Evolutionary conservation across 2,888 invertebrate species (phyloP).

Genomic region (Embidobia sp.): DNA sequence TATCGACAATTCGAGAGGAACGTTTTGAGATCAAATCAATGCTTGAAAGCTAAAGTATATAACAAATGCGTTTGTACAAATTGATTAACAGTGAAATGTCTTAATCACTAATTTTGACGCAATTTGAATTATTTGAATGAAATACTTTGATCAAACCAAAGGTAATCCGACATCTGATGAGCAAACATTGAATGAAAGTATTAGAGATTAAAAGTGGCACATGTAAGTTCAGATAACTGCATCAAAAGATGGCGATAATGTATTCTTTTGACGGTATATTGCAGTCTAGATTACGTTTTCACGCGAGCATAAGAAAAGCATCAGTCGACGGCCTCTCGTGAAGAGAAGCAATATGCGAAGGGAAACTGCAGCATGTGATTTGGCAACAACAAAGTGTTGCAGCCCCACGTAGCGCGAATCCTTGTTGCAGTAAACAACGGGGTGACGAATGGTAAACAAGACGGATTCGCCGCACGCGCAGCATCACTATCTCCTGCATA

Average conservation of each 20-base stretch:
- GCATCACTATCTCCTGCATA: conserved; percentile 57
- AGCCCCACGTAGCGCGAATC: conserved; percentile 45
- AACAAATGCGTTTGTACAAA: too few species aligned
- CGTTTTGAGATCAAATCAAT: too few species aligned
- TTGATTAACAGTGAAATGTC: too few species aligned
- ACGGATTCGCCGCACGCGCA: conserved; percentile 58
- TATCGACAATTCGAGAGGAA: too few species aligned
- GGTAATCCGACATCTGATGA: too few species aligned
- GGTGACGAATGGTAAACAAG: conserved; percentile 64
- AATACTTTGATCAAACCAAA: too few species aligned
- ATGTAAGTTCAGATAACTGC: neutral
- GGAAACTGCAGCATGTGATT: conserved; percentile 54
- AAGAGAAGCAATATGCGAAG: conserved; percentile 40
- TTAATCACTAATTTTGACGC: too few species aligned
- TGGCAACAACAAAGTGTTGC: conserved; percentile 61
- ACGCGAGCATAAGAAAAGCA: conserved; percentile 32
- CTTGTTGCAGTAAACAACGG: conserved; percentile 64
- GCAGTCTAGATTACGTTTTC: conserved; percentile 24
- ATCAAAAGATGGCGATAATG: conserved; percentile 12
- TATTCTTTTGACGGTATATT: conserved; percentile 25
- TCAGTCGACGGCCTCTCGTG: conserved; percentile 18
- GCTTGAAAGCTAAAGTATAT: too few species aligned
- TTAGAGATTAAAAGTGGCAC: neutral
- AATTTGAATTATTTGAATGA: too few species aligned
- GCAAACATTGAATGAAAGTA: too few species aligned